Evolutionary conservation across 2,888 invertebrate genomes (phyloP), one percentile per base, ranked within the genome.

Genomic region (Smittia sp.): DNA sequence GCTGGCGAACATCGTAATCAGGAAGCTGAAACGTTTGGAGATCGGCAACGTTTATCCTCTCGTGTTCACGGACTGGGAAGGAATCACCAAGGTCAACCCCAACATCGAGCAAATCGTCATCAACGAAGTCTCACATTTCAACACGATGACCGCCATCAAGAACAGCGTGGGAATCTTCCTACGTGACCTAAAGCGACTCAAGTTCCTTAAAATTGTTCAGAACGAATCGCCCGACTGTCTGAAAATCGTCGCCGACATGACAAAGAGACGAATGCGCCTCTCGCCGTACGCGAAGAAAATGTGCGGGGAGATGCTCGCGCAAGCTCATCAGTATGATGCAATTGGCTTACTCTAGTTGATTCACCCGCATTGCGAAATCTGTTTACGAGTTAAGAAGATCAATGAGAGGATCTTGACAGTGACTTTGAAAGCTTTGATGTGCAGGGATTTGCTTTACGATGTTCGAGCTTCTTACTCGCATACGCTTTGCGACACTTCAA

Each of bases 201-300:
- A 15, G 15, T 73, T 20, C 41, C 38, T 73, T 1, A 63, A 73
- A 20, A 41, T 73, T 0, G n/a, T 46, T n/a, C 46, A 46, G 15
- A 72, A 72, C 24, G 73, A 73, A 4, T 73, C 73, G 13, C 22
- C 25, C 11, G 73, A 73, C 15, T 65, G 73, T 46, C 32, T 73
- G 1, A 73, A 65, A 52, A 73, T 73, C 27, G 25, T 73, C 27
- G 73, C 65, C n/a, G 73, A 73, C 52, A 73, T 72, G 13, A 32
- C n/a, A 32, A 58, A n/a, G 0, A 58, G 52, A 24, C 18, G 20
- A 22, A 11, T 58, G 1, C n/a, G 38, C 6, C 39, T 72, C 11
- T 72, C 72, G n/a, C 39, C 72, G 2, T 62, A 62, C 39, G 72
- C 72, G 0, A 62, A 25, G 39, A 72, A 72, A 39, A 72, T 72